phyloP scores from a whole-genome alignment of 2,113 vertebrate species.

The Trichomycterus rosablanca region DNA sequence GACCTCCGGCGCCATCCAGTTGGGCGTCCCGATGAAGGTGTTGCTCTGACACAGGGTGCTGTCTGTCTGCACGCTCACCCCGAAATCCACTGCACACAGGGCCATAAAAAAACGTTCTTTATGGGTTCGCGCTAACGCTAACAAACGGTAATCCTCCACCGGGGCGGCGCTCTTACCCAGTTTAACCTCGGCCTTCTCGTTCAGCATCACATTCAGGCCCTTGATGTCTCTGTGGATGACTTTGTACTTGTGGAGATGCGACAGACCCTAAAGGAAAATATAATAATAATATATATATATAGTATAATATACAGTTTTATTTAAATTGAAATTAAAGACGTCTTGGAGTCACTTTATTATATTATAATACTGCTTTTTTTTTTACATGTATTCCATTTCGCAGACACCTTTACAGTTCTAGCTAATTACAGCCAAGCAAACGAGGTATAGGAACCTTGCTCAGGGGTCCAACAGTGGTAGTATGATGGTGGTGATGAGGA shows the following conservation, averaged over 20 bases:
- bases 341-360: too few species aligned
- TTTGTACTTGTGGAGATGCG: slow-evolving; percentile 12
- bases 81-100: slow-evolving; percentile 2
- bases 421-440: too few species aligned
- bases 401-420: too few species aligned
- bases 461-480: too few species aligned
- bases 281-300: too few species aligned
- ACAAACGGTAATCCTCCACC: background rate
- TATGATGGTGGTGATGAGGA: too few species aligned
- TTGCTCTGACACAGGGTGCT: slow-evolving; percentile 2
- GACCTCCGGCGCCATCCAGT: slow-evolving; percentile 16
- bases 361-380: too few species aligned
- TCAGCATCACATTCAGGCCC: slow-evolving; percentile 20
- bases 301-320: too few species aligned
- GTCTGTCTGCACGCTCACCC: slow-evolving; percentile 9
- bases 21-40: slow-evolving; percentile 11
- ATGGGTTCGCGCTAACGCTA: background rate
- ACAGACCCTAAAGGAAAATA: background rate
- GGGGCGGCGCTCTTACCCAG: slow-evolving; percentile 6
- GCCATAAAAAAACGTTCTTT: background rate
- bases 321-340: too few species aligned
- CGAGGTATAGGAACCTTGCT: too few species aligned
- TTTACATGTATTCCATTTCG: too few species aligned
- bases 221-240: slow-evolving; percentile 20
- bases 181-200: slow-evolving; percentile 17